phyloP scores from a whole-genome alignment of 2,113 vertebrate genomes.

The Micronycteris hirsuta region DNA sequence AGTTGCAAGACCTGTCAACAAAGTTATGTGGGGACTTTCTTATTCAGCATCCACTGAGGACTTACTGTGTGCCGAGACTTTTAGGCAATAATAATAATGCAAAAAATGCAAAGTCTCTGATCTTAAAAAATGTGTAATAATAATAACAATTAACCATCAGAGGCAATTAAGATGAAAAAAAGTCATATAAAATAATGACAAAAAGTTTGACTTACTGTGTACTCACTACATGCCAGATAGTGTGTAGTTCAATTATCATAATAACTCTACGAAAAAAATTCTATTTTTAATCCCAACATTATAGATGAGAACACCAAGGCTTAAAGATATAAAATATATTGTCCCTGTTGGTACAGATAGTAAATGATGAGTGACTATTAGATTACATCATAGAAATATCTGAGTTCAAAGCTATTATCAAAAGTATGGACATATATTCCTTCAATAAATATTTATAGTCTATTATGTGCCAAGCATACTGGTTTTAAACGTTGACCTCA shows the following conservation, averaged over 20 bases:
- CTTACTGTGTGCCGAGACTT: neutral
- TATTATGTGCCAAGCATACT: neutral
- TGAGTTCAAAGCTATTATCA: neutral
- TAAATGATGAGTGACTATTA: neutral
- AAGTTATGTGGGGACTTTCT: neutral
- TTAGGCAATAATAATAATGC: neutral
- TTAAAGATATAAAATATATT: neutral
- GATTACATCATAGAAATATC: neutral
- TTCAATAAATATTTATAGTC: neutral
- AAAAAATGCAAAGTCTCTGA: neutral
- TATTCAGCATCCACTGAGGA: neutral
- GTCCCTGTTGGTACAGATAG: neutral
- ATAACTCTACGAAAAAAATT: neutral
- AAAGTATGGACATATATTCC: neutral
- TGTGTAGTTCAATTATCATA: neutral
- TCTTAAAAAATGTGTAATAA: neutral
- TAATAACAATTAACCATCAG: neutral
- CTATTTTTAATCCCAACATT: constrained; percentile 13
- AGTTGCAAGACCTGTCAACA: neutral
- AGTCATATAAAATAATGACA: neutral
- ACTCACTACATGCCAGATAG: neutral
- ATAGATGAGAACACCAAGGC: neutral
- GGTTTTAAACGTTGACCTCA: neutral
- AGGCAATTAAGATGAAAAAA: neutral
- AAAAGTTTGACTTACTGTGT: neutral